These are phyloP conservation scores for Pseudonaja textilis DNA, from an alignment of 2,113 vertebrate species.

Conservation along the genomic window DNA sequence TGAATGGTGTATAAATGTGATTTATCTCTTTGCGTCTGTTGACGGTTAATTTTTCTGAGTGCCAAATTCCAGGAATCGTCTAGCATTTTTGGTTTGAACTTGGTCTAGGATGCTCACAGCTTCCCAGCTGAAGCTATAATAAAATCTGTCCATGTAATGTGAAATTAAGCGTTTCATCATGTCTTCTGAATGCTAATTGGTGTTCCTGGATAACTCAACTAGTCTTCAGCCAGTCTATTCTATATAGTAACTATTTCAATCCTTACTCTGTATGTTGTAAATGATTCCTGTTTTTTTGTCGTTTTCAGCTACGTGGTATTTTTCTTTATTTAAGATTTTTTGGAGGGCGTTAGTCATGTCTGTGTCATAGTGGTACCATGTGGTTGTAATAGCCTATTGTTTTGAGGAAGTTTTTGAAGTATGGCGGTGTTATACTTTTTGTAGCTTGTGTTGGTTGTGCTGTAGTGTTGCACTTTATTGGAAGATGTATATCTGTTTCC, in stretches of 20 bases:
- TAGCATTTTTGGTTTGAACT: neutral
- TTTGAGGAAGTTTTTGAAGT: no score
- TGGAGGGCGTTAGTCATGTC: no score
- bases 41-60: neutral
- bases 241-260: neutral
- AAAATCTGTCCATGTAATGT: neutral
- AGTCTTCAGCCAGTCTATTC: neutral
- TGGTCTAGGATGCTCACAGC: neutral
- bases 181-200: neutral
- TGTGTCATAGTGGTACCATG: no score
- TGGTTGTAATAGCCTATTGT: no score
- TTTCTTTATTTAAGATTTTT: no score
- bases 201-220: neutral
- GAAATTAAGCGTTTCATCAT: neutral
- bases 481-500: no score
- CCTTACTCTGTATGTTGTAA: no score
- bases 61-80: neutral
- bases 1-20: neutral
- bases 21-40: neutral
- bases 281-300: no score
- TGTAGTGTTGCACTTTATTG: no score
- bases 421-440: no score
- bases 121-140: neutral
- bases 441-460: no score
- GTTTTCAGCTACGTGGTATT: no score